A percentile compares a stretch with the other conserved stretches of the same genome.
These are phyloP conservation scores for Ectemnius lituratus DNA, from an alignment of 2,888 invertebrate genomes.

Conservation along the genomic window DNA sequence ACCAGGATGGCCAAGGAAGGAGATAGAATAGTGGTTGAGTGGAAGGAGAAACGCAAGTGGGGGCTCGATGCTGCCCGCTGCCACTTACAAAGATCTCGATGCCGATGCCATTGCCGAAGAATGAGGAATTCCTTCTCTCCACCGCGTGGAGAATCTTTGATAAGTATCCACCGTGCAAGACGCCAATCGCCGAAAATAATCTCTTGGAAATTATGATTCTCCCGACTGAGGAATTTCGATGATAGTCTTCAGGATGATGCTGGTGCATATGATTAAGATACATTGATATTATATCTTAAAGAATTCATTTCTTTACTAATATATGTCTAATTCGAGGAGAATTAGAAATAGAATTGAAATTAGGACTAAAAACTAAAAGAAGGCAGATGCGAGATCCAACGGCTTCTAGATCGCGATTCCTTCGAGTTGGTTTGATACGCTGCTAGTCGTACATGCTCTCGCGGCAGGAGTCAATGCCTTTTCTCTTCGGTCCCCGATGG, in stretches of 20 bases:
- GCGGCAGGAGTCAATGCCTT: conserved; percentile 51
- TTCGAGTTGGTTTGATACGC: conserved; percentile 36
- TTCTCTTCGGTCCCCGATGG: conserved; percentile 5
- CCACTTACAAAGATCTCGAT: conserved; percentile 20
- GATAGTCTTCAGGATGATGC: no score
- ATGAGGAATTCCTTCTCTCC: conserved; percentile 24
- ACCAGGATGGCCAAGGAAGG: conserved; percentile 15
- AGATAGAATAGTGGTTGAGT: neutral
- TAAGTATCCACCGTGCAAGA: conserved; percentile 54
- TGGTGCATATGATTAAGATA: no score
- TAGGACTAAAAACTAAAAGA: neutral
- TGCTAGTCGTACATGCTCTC: no score
- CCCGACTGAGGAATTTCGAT: conserved; percentile 27
- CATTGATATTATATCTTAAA: no score
- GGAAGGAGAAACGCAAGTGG: conserved; percentile 11
- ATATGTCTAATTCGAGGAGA: no score
- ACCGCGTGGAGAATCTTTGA: conserved; percentile 41
- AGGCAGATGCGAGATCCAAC: conserved; percentile 20
- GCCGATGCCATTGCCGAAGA: conserved; percentile 42
- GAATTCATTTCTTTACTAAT: no score
- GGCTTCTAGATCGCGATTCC: conserved; percentile 42
- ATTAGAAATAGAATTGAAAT: no score
- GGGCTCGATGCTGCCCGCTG: conserved; percentile 28
- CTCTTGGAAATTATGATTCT: conserved; percentile 62
- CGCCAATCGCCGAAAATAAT: conserved; percentile 50